phyloP scores from a whole-genome alignment of 2,888 invertebrate species.

The Parnassius glacialis region DNA sequence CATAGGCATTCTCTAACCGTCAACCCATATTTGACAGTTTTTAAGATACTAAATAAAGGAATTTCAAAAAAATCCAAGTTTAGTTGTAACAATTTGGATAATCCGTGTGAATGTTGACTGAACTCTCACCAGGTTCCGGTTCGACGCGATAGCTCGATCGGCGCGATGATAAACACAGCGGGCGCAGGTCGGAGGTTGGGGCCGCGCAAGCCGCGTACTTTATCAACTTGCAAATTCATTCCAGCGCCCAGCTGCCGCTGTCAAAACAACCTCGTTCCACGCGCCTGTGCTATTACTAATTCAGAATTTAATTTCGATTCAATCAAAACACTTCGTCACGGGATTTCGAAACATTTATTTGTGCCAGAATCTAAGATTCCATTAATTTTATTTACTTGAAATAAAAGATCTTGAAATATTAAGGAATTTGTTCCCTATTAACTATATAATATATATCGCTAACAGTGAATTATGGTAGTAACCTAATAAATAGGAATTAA shows the following conservation, averaged over 20 bases:
- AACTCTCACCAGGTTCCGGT: neutral
- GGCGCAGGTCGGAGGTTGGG: slow-evolving; percentile 49
- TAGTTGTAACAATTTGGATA: neutral
- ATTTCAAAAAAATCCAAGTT: no score
- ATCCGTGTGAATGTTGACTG: neutral
- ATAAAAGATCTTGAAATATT: no score
- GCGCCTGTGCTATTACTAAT: slow-evolving; percentile 33
- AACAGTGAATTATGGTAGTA: no score
- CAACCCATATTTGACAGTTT: no score
- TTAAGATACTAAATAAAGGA: no score
- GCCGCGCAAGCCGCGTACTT: slow-evolving; percentile 38
- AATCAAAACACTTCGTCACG: slow-evolving; percentile 23
- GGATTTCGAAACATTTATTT: slow-evolving; percentile 20
- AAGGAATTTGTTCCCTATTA: no score
- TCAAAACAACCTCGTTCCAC: slow-evolving; percentile 42
- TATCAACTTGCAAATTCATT: slow-evolving; percentile 52
- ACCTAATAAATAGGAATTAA: no score
- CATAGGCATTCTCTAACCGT: no score
- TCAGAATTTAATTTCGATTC: slow-evolving; percentile 35
- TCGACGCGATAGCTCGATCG: slow-evolving; percentile 10
- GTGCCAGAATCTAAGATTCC: neutral
- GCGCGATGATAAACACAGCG: slow-evolving; percentile 31
- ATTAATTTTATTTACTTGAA: no score
- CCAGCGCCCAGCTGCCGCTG: slow-evolving; percentile 41
- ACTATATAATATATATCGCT: no score